These are phyloP conservation scores for Corythornis madagascariensis DNA, from an alignment of 2,113 vertebrate genomes.

Conservation along the genomic window DNA sequence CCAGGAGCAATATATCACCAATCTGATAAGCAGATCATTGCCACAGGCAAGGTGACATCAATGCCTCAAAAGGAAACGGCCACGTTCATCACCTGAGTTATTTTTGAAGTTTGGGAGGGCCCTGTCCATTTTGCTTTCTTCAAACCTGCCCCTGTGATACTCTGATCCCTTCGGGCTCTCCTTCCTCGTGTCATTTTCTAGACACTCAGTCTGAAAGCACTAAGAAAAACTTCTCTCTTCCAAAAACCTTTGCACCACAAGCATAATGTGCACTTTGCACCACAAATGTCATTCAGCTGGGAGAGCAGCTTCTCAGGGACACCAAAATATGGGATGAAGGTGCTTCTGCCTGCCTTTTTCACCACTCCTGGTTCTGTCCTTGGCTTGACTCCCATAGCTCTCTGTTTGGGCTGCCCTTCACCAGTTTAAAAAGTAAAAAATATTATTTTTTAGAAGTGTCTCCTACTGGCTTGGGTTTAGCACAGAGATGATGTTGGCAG, in stretches of 20 bases:
- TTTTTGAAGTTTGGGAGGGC: neutral
- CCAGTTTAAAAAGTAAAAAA: neutral
- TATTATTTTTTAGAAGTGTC: neutral
- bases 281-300: neutral
- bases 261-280: neutral
- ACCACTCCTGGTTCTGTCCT: neutral
- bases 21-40: slow-evolving; percentile 12
- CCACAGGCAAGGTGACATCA: slow-evolving; percentile 22
- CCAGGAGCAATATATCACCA: slow-evolving; percentile 9
- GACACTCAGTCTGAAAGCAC: neutral
- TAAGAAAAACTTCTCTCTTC: neutral
- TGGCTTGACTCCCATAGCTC: neutral
- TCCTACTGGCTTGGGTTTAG: neutral
- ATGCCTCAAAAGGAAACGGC: neutral
- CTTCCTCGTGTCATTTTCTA: neutral
- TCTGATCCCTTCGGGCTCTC: neutral
- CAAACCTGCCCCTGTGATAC: neutral
- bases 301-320: neutral
- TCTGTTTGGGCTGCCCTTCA: neutral
- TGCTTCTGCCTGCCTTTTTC: neutral
- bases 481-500: neutral
- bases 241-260: slow-evolving; percentile 1
- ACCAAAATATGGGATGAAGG: neutral
- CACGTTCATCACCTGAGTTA: neutral
- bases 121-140: neutral